phyloP scores from a whole-genome alignment of 2,888 invertebrate genomes.

The Alsophila aescularia region DNA sequence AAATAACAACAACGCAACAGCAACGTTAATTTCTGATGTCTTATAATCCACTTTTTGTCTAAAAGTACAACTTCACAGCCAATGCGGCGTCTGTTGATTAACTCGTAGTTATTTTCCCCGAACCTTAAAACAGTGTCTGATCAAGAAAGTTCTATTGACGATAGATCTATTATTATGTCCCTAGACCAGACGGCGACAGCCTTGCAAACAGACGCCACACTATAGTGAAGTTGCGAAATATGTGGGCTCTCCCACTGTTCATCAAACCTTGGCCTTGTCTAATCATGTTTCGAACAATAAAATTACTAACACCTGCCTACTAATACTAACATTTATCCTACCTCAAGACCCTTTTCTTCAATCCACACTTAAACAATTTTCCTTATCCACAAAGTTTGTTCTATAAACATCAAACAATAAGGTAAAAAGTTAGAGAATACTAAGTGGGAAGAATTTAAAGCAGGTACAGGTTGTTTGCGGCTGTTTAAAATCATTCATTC shows the following conservation, averaged over 20 bases:
- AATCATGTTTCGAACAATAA: neutral
- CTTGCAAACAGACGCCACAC: conserved; percentile 31
- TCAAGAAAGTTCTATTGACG: conserved; percentile 8
- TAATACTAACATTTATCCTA: conserved; percentile 4
- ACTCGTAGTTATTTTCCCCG: neutral
- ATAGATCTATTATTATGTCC: conserved; percentile 12
- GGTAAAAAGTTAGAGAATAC: conserved; percentile 42
- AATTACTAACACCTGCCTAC: neutral
- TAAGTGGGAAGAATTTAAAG: conserved; percentile 59
- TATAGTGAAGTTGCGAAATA: conserved; percentile 9
- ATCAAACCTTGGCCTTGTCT: conserved; percentile 29
- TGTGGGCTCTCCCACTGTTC: conserved; percentile 34
- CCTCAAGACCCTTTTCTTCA: conserved; percentile 10
- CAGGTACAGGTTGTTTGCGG: conserved; percentile 62
- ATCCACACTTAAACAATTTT: conserved; percentile 23
- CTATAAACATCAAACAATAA: conserved; percentile 38
- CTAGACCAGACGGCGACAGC: conserved; percentile 27
- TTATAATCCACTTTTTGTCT: no score
- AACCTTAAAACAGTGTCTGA: neutral
- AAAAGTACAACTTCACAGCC: neutral
- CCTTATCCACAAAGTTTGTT: conserved; percentile 26
- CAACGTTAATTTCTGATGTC: no score
- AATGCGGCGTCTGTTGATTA: neutral
- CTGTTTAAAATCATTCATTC: conserved; percentile 74
- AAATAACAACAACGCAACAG: no score